Conservation (phyloP, 1,140 invertebrate species). For the Calycopis cecrops region DNA sequence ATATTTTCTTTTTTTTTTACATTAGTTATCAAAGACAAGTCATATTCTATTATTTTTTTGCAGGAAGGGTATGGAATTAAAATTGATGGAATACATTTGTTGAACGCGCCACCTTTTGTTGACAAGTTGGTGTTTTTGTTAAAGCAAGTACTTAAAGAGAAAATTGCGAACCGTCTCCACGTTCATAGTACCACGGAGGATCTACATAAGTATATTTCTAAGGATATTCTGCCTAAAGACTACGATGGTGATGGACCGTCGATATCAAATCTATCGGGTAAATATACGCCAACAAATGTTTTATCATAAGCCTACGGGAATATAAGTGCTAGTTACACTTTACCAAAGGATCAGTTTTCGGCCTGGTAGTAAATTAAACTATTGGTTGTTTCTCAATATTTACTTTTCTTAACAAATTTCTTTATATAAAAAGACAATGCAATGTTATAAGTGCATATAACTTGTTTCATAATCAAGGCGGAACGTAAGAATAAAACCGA, state of each 20-base stretch:
- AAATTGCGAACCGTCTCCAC: conserved; percentile 67
- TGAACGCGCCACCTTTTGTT: conserved; percentile 70
- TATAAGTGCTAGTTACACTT: too few species aligned
- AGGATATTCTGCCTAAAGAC: conserved; percentile 71
- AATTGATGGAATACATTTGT: conserved; percentile 78
- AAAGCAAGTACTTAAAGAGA: conserved; percentile 69
- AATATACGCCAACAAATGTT: conserved; percentile 13
- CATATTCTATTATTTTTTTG: conserved; percentile 7
- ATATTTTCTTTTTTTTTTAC: too few species aligned
- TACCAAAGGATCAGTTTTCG: too few species aligned
- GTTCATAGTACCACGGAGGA: conserved; percentile 64
- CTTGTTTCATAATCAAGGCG: too few species aligned
- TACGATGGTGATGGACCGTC: conserved; percentile 66
- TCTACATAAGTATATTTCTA: conserved; percentile 69
- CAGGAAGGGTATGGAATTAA: conserved; percentile 78
- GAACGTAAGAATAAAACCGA: too few species aligned
- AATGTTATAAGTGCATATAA: too few species aligned
- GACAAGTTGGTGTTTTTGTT: conserved; percentile 66
- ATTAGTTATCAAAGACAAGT: too few species aligned
- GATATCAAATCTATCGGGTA: conserved; percentile 42
- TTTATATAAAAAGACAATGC: background rate
- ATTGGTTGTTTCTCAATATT: background rate
- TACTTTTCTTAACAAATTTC: background rate
- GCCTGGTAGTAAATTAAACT: too few species aligned
- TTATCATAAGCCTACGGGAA: too few species aligned